Percentiles rank a stretch among this genome's conserved stretches.
Evolutionary conservation across 1,140 invertebrate species (phyloP).

Genomic region (Eciton burchellii): DNA sequence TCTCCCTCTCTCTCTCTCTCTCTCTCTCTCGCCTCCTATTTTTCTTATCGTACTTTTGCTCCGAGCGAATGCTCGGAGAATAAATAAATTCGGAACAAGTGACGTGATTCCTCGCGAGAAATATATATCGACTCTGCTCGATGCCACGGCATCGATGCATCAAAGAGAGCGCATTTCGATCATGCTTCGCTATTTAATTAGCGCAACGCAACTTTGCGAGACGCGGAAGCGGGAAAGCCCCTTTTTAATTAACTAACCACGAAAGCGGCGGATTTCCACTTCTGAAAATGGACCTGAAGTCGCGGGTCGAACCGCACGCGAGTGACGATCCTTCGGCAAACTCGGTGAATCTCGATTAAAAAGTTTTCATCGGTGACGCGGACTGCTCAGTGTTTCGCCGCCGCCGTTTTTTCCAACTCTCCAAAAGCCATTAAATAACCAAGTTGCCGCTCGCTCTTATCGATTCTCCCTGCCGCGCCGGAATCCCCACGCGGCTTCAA

Average conservation of each 20-base stretch:
- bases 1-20: too few relatives aligned
- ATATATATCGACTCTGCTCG: too few relatives aligned
- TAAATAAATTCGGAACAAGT: too few relatives aligned
- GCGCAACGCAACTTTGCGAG: background rate
- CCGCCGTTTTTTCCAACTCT: slow-evolving; percentile 50
- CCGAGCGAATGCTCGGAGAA: too few relatives aligned
- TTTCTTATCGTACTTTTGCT: too few relatives aligned
- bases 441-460: slow-evolving; percentile 38
- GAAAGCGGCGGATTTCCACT: slow-evolving; percentile 45
- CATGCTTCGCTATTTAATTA: background rate
- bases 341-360: slow-evolving; percentile 58
- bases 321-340: slow-evolving; percentile 33
- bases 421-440: slow-evolving; percentile 58
- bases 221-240: slow-evolving; percentile 33
- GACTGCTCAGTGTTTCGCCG: slow-evolving; percentile 46
- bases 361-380: slow-evolving; percentile 49
- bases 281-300: slow-evolving; percentile 37
- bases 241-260: slow-evolving; percentile 53
- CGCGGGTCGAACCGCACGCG: slow-evolving; percentile 51
- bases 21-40: too few relatives aligned
- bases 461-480: slow-evolving; percentile 24
- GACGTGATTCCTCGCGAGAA: too few relatives aligned
- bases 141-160: too few relatives aligned
- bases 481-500: slow-evolving; percentile 25
- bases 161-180: background rate